Conservation (phyloP, 2,113 vertebrate genomes). For the Manacus vitellinus region DNA sequence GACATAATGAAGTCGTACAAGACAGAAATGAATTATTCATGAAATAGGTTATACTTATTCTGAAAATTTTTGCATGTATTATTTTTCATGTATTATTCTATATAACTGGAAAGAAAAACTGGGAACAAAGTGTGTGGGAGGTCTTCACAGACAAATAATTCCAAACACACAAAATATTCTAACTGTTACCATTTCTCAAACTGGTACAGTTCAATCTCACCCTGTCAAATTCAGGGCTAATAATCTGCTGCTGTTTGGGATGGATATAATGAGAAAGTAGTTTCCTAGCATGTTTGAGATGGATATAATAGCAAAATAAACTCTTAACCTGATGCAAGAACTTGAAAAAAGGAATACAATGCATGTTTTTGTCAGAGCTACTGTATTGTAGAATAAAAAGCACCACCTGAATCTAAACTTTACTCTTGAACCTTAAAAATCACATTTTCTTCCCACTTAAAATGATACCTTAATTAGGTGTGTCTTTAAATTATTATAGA, state of each 20-base stretch:
- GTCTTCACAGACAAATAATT: neutral
- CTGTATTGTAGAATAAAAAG: neutral
- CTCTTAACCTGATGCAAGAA: neutral
- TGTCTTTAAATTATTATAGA: neutral
- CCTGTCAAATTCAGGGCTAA: neutral
- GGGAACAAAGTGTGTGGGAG: neutral
- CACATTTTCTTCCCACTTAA: neutral
- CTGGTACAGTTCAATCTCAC: neutral
- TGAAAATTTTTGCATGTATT: constrained; percentile 22
- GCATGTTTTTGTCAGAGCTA: neutral
- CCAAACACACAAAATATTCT: neutral
- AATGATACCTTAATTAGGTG: neutral
- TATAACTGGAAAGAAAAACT: neutral
- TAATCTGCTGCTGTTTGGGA: neutral
- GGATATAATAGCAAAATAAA: constrained; percentile 34
- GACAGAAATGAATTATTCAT: constrained; percentile 53
- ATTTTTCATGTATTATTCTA: neutral
- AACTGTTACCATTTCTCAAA: neutral
- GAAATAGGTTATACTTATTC: neutral
- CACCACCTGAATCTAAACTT: neutral
- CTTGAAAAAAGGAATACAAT: neutral
- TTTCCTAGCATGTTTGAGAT: neutral
- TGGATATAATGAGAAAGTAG: neutral
- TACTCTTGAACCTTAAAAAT: neutral
- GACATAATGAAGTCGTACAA: constrained; percentile 62